A percentile compares a stretch with the other conserved stretches of the same genome.
phyloP scores from a whole-genome alignment of 1,140 invertebrate species.

The Tetraneura akinire region DNA sequence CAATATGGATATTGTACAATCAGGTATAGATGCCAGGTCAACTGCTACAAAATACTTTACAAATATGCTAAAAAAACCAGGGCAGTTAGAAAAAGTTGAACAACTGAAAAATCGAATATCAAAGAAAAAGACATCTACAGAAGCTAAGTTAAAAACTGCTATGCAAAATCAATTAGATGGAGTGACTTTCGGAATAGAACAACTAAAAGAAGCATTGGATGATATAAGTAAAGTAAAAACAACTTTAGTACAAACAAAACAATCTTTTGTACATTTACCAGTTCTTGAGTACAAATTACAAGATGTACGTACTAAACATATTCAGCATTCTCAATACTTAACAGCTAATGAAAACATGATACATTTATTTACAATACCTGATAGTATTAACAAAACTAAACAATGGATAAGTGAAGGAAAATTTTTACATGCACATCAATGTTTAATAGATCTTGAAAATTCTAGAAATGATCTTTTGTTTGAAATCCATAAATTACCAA shows the following conservation, averaged over 20 bases:
- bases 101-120: slow-evolving; percentile 80
- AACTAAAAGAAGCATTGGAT: slow-evolving; percentile 79
- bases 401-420: slow-evolving; percentile 94
- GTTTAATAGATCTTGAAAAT: slow-evolving; percentile 92
- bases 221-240: slow-evolving; percentile 76
- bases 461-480: slow-evolving; percentile 93
- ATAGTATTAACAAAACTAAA: slow-evolving; percentile 92
- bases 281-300: slow-evolving; percentile 76
- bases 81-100: slow-evolving; percentile 93
- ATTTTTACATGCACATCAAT: slow-evolving; percentile 78
- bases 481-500: slow-evolving; percentile 91
- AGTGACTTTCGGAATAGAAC: slow-evolving; percentile 88
- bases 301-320: slow-evolving; percentile 88
- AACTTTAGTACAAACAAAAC: slow-evolving; percentile 67
- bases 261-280: slow-evolving; percentile 69
- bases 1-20: slow-evolving; percentile 61
- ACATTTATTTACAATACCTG: slow-evolving; percentile 96
- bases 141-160: slow-evolving; percentile 96
- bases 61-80: slow-evolving; percentile 90
- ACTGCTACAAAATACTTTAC: slow-evolving; percentile 88
- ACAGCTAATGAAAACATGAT: slow-evolving; percentile 98
- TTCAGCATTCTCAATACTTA: slow-evolving; percentile 90
- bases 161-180: slow-evolving; percentile 98
- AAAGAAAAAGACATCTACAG: slow-evolving; percentile 89
- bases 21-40: slow-evolving; percentile 81